Evolutionary conservation across 2,113 vertebrate species (phyloP), one percentile per base, ranked within the genome.

Genomic region (Myiozetetes cayanensis): DNA sequence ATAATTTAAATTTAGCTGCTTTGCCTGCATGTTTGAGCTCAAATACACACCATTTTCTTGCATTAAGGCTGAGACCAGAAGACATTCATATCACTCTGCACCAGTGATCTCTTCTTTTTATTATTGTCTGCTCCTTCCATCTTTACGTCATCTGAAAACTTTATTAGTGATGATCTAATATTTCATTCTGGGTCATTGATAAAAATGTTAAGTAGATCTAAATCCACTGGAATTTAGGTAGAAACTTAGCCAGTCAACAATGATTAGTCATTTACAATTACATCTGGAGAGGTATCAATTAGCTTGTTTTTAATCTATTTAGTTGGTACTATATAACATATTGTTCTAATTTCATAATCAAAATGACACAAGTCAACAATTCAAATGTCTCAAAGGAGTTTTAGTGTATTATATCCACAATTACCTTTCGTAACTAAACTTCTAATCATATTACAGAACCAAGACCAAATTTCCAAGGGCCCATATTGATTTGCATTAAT

Each of bases 271-370:
- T 87, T 92, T 74, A 85, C 18, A 86, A 66, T 85, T 80, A 56
- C 14, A 52, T 89, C 15, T 92, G 61, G 47, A 94, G 65, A 90
- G 13, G 33, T 91, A 94, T 81, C 44, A 93, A 49, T 93, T 86
- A 93, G 24, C 35, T 24, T 52, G 19, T 6, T 85, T 92, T 93
- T 84, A 93, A 93, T 94, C 65, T 78, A 31, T 92, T 90, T 92
- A 87, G 84, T 81, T 84, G 59, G 30, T 72, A 7, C 19, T 67
- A 52, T 78, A n/a, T 85, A 81, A 82, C 28, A 55, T 87, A 75
- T 87, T 87, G 73, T 55, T 93, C 61, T 89, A 78, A 78, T 93
- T 96, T 91, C 44, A n/a, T 87, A 95, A 94, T 61, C 68, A 87
- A 94, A 92, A 75, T 93, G 70, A 78, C 86, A 75, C 3, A 9